Percentiles rank a stretch among this genome's conserved stretches.
These are phyloP conservation scores for Steinernema scapterisci DNA, from an alignment of 2,888 invertebrate species.

Conservation along the genomic window DNA sequence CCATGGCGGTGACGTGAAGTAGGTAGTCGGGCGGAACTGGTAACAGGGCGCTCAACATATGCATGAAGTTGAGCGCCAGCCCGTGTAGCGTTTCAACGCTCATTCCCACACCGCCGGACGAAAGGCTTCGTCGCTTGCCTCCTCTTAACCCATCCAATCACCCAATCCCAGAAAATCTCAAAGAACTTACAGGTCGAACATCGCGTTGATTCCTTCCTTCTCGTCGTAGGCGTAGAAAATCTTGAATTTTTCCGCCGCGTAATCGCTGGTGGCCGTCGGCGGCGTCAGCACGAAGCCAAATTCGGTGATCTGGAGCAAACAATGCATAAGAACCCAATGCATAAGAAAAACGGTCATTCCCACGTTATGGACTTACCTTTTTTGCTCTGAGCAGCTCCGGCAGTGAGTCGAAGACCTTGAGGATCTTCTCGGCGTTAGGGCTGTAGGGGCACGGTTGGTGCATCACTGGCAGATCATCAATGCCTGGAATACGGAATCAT, in stretches of 20 bases:
- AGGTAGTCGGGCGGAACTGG: not conserved
- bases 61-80: not conserved
- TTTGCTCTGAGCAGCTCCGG: not conserved
- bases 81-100: not conserved
- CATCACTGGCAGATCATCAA: not conserved
- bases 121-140: not conserved
- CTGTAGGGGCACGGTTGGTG: not conserved
- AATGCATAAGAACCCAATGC: not conserved
- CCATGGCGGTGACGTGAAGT: not conserved
- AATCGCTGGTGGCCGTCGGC: not conserved
- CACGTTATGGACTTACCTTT: not conserved
- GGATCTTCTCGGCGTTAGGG: not conserved
- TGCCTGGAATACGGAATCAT: not conserved
- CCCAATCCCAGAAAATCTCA: too few relatives aligned
- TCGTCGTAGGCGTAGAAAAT: not conserved
- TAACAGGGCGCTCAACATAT: not conserved
- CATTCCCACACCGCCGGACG: not conserved
- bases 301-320: not conserved
- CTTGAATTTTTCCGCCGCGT: conserved; percentile 12
- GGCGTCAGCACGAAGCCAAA: not conserved
- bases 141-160: not conserved
- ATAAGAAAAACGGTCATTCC: not conserved
- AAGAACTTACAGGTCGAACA: not conserved
- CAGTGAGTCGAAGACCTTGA: not conserved
- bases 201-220: not conserved